Evolutionary conservation across 2,797 vertebrate genomes (phyloP).

Genomic region (Urosaurus nigricauda): DNA sequence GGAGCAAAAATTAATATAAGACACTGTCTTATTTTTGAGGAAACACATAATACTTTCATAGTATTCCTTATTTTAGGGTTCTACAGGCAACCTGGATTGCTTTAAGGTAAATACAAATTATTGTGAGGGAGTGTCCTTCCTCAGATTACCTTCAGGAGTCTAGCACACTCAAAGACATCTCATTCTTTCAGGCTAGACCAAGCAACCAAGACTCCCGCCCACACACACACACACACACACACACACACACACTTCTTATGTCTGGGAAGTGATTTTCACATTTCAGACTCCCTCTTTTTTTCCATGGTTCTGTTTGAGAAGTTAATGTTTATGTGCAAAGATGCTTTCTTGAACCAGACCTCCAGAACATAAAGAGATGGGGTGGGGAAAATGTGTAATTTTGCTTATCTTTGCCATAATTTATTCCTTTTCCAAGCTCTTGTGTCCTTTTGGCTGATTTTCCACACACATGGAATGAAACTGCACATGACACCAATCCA

Average conservation of each 20-base stretch:
- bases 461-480: conserved; percentile 34
- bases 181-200: background rate
- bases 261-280: background rate
- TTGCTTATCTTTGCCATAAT: background rate
- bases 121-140: background rate
- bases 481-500: conserved; percentile 54
- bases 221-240: too few species aligned
- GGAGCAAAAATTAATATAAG: too few species aligned
- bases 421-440: conserved; percentile 32
- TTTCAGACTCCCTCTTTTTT: background rate
- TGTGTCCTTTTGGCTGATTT: conserved; percentile 46
- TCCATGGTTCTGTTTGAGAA: background rate
- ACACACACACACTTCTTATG: background rate
- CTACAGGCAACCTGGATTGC: background rate
- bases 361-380: background rate
- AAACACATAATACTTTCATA: background rate
- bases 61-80: background rate
- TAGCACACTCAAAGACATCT: background rate
- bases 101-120: background rate
- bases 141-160: background rate
- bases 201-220: background rate
- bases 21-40: too few species aligned
- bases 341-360: conserved; percentile 9
- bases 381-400: background rate
- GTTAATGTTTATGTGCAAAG: background rate